Evolutionary conservation across 1,140 invertebrate genomes (phyloP).

Genomic region (Sarcophaga peregrina): DNA sequence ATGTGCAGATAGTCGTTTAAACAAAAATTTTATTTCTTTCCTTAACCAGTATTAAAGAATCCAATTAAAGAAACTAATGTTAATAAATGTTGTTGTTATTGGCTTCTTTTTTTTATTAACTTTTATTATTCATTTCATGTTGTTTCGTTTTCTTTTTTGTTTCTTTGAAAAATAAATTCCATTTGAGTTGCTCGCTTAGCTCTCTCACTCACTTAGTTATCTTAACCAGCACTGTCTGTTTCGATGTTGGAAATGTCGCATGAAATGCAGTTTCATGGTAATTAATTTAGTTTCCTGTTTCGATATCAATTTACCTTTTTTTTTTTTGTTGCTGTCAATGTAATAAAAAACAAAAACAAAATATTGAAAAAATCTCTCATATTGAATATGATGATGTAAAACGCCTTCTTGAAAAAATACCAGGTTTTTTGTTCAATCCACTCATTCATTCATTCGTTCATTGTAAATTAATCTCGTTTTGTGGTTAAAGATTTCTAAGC

Average conservation of each 20-base stretch:
- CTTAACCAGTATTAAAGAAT: constrained; percentile 8
- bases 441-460: constrained; percentile 13
- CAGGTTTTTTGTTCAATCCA: background rate
- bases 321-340: background rate
- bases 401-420: background rate
- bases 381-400: background rate
- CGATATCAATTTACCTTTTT: constrained; percentile 5
- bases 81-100: background rate
- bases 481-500: background rate
- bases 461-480: background rate
- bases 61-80: constrained; percentile 28
- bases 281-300: constrained; percentile 34
- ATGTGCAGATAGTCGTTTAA: no score
- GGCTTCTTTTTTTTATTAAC: background rate
- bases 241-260: constrained; percentile 1
- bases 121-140: background rate
- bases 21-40: background rate
- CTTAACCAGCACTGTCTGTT: background rate
- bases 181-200: background rate
- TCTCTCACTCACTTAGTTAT: background rate
- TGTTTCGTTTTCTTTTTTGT: background rate
- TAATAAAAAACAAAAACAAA: no score
- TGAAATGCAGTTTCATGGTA: constrained; percentile 30
- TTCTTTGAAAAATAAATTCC: background rate
- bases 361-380: background rate